Percentiles rank a stretch among this genome's conserved stretches.
phyloP scores from a whole-genome alignment of 2,888 invertebrate genomes.

The Apamea monoglypha region DNA sequence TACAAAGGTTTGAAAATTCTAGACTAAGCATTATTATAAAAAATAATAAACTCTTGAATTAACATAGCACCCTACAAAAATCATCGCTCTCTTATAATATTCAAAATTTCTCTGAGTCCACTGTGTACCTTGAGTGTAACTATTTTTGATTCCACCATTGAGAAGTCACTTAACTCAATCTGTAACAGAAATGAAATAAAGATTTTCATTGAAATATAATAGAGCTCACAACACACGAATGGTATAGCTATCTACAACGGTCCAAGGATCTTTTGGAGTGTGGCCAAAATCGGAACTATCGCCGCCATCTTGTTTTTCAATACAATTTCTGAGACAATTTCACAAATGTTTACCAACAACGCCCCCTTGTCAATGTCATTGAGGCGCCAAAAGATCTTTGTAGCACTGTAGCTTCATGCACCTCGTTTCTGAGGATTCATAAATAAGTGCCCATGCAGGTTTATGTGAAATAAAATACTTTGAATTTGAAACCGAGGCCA shows the following conservation, averaged over 20 bases:
- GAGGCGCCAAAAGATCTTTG: background rate
- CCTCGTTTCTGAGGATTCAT: background rate
- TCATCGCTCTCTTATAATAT: conserved; percentile 85
- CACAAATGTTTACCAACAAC: background rate
- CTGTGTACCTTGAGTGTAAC: conserved; percentile 85
- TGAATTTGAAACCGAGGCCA: background rate
- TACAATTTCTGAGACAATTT: background rate
- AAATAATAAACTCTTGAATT: conserved; percentile 33
- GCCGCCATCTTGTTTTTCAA: background rate
- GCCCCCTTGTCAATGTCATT: background rate
- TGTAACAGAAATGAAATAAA: conserved; percentile 75
- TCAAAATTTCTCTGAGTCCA: conserved; percentile 87
- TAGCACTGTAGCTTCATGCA: background rate
- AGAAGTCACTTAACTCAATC: conserved; percentile 93
- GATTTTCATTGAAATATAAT: background rate
- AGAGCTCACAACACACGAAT: background rate
- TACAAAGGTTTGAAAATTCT: conserved; percentile 44
- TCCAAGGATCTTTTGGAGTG: background rate
- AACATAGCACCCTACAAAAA: conserved; percentile 38
- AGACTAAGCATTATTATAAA: conserved; percentile 48
- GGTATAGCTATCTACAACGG: background rate
- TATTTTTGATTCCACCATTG: conserved; percentile 91
- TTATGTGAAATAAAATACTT: background rate
- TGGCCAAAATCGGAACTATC: background rate
- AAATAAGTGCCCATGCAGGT: background rate